A percentile compares a stretch with the other conserved stretches of the same genome.
These are phyloP conservation scores for Busseola fusca DNA, from an alignment of 2,888 invertebrate species.

Conservation along the genomic window DNA sequence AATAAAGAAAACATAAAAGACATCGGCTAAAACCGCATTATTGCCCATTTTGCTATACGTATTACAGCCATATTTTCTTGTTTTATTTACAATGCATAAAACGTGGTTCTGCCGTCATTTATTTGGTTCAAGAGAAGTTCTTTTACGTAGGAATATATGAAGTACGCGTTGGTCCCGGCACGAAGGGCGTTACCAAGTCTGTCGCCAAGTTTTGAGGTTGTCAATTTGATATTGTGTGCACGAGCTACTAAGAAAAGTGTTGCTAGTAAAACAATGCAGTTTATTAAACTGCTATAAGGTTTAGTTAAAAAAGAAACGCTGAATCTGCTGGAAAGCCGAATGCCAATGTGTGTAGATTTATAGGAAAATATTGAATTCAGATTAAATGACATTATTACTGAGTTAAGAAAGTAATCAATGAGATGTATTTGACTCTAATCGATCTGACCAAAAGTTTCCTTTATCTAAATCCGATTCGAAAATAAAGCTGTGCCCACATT, in stretches of 20 bases:
- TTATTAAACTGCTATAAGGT: conserved; percentile 17
- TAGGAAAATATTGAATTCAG: background rate
- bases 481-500: conserved; percentile 22
- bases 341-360: background rate
- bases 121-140: conserved; percentile 38
- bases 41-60: conserved; percentile 64
- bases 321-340: background rate
- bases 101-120: conserved; percentile 29
- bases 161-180: conserved; percentile 6
- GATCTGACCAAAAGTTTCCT: background rate
- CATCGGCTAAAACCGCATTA: conserved; percentile 65
- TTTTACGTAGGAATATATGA: conserved; percentile 34
- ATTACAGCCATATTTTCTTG: conserved; percentile 63
- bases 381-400: background rate
- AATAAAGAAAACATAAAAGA: conserved; percentile 66
- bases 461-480: conserved; percentile 12
- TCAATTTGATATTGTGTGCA: conserved; percentile 36
- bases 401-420: background rate
- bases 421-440: background rate
- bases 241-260: conserved; percentile 4
- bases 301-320: background rate
- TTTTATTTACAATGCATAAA: conserved; percentile 65
- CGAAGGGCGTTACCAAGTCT: conserved; percentile 33
- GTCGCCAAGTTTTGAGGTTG: conserved; percentile 46
- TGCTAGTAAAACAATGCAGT: conserved; percentile 31